phyloP scores from a whole-genome alignment of 2,888 invertebrate genomes.

The Drosophila nigricruria region DNA sequence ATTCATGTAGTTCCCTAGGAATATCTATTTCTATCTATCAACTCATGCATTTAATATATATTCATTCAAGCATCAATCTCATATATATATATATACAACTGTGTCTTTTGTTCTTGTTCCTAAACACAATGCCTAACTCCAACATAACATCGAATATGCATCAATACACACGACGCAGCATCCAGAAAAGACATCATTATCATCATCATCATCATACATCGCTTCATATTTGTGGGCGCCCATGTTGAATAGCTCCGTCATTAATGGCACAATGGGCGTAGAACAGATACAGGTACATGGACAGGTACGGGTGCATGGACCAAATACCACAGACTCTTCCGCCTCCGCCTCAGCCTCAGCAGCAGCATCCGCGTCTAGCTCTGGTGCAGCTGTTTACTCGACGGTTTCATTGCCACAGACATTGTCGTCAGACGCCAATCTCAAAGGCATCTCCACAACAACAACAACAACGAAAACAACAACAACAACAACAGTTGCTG shows the following conservation, averaged over 20 bases:
- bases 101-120: slow-evolving; percentile 50
- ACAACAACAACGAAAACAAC: slow-evolving; percentile 33
- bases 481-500: slow-evolving; percentile 9
- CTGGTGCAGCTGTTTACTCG: slow-evolving; percentile 36
- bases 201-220: slow-evolving; percentile 61
- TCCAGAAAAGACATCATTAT: slow-evolving; percentile 63
- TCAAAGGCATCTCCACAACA: slow-evolving; percentile 39
- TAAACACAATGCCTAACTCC: slow-evolving; percentile 34
- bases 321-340: slow-evolving; percentile 39
- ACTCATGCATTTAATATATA: not conserved
- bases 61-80: slow-evolving; percentile 13
- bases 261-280: slow-evolving; percentile 23
- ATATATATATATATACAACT: slow-evolving; percentile 22
- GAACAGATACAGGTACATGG: slow-evolving; percentile 4
- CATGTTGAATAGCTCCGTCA: slow-evolving; percentile 40
- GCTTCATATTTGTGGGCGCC: slow-evolving; percentile 74
- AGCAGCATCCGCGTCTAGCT: slow-evolving; percentile 21
- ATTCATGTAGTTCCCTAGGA: not conserved
- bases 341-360: slow-evolving; percentile 31
- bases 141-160: slow-evolving; percentile 16
- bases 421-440: slow-evolving; percentile 32
- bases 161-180: slow-evolving; percentile 45
- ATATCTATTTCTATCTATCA: not conserved
- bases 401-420: slow-evolving; percentile 68
- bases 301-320: slow-evolving; percentile 22